phyloP scores from a whole-genome alignment of 2,797 vertebrate species.

The Enteromius argenteus region DNA sequence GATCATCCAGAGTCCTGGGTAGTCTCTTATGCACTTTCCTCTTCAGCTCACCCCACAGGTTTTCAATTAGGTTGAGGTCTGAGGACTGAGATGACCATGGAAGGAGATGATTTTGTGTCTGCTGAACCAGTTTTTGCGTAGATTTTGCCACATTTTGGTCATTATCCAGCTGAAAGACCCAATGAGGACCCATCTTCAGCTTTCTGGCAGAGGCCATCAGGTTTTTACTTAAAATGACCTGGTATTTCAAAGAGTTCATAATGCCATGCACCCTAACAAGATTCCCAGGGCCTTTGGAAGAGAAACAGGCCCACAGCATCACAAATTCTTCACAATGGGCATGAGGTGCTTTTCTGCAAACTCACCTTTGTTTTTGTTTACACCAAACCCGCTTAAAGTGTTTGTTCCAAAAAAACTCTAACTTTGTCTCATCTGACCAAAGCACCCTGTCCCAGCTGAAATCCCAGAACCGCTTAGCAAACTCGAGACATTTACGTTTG shows the following conservation, averaged over 20 bases:
- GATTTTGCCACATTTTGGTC: too few relatives aligned
- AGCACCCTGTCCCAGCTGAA: neutral
- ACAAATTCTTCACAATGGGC: neutral
- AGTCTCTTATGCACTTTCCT: neutral
- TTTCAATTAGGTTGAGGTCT: conserved; percentile 2
- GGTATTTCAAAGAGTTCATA: too few relatives aligned
- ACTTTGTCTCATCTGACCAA: neutral
- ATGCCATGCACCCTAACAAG: neutral
- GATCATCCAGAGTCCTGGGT: neutral
- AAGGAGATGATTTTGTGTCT: too few relatives aligned
- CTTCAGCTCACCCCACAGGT: neutral
- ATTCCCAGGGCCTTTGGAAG: too few relatives aligned
- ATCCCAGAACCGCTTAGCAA: conserved; percentile 3
- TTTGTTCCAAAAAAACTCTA: neutral
- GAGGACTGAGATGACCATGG: neutral
- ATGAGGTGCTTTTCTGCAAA: neutral
- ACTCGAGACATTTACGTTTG: neutral
- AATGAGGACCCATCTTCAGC: too few relatives aligned
- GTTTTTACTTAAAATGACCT: too few relatives aligned
- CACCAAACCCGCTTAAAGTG: neutral
- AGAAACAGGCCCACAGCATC: too few relatives aligned
- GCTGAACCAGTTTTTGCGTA: too few relatives aligned
- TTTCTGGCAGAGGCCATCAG: too few relatives aligned
- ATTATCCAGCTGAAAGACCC: too few relatives aligned
- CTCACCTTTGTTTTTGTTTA: neutral